Evolutionary conservation across 1,140 invertebrate species (phyloP), one percentile per base, ranked within the genome.

Genomic region (Pantala flavescens): DNA sequence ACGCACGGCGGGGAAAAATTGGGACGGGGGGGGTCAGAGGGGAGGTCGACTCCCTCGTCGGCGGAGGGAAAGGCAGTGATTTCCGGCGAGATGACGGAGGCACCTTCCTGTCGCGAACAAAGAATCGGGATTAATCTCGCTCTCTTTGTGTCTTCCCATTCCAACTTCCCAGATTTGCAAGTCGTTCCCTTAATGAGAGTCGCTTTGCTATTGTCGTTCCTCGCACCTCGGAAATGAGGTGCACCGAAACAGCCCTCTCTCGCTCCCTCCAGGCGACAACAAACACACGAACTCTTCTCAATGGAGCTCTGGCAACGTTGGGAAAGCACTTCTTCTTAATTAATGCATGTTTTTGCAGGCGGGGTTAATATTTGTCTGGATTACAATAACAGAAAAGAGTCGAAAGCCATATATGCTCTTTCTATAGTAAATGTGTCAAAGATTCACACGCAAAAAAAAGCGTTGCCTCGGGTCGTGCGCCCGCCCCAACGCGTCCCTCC

Each of bases 121-220:
- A 72, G 71, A 72, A 72, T 72, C 71, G 42, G 71, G 71, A 72
- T 72, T 72, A 72, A 72, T 72, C 71, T 42, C 42, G 19, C 71
- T 36, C 24, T 42, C 71, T 72, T 72, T 72, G 71, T 72, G 71
- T 72, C 24, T n/a, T 42, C 71, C 71, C 71, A 72, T 72, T 24
- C 71, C 71, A 72, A 28, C 71, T 72, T 72, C 42, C 24, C 71
- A 28, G 71, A 72, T 72, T 72, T 72, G 71, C 71, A 72, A 72
- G 71, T 72, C 71, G 71, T 24, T 72, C 71, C 71, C 71, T 72
- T 72, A 72, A 72, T 72, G 71, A 72, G 71, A 72, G 71, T 72
- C 71, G 71, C 71, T 72, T 72, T 72, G 71, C 71, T 72, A 72
- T 72, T 72, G 71, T 72, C 71, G 71, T 42, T 42, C 71, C 71